A percentile compares a stretch with the other conserved stretches of the same genome.
Evolutionary conservation across 2,113 vertebrate species (phyloP).

Genomic region (Phycodurus eques): DNA sequence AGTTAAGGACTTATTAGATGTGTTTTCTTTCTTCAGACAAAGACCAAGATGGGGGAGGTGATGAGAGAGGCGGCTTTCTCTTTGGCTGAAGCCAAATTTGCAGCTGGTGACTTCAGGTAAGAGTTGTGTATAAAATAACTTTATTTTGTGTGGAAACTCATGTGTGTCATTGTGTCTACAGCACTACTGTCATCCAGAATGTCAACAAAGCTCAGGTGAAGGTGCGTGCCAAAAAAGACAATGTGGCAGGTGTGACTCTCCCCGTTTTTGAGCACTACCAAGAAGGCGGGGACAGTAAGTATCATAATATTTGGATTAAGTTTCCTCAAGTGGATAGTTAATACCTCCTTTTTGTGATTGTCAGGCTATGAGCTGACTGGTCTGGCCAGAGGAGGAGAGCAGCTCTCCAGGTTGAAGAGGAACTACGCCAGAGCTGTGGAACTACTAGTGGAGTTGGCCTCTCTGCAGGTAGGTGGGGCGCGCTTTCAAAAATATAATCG

Average conservation of each 20-base stretch:
- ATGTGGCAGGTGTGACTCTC: slow-evolving; percentile 96
- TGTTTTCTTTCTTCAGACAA: slow-evolving; percentile 76
- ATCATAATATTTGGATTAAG: background rate
- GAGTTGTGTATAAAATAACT: background rate
- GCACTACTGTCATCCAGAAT: slow-evolving; percentile 97
- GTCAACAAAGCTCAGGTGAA: slow-evolving; percentile 99
- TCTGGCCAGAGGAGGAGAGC: slow-evolving; percentile 94
- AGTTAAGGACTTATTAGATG: background rate
- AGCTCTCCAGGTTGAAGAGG: slow-evolving; percentile 94
- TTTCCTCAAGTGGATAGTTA: fast-evolving
- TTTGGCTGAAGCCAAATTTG: slow-evolving; percentile 96
- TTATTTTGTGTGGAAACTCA: background rate
- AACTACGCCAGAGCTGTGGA: slow-evolving; percentile 98
- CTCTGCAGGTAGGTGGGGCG: slow-evolving; percentile 84
- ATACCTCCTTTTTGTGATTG: slow-evolving; percentile 4
- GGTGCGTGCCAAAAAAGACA: slow-evolving; percentile 94
- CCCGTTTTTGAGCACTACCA: slow-evolving; percentile 98
- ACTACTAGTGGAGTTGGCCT: slow-evolving; percentile 94
- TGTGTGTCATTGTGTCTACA: slow-evolving; percentile 55
- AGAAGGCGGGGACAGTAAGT: slow-evolving; percentile 97
- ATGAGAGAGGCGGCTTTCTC: slow-evolving; percentile 99
- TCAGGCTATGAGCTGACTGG: slow-evolving; percentile 96
- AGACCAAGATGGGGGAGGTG: slow-evolving; percentile 97
- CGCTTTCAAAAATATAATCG: background rate
- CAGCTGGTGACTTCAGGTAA: slow-evolving; percentile 98